Conservation (phyloP, 2,888 invertebrate genomes). For the Lithophane ornitopus region DNA sequence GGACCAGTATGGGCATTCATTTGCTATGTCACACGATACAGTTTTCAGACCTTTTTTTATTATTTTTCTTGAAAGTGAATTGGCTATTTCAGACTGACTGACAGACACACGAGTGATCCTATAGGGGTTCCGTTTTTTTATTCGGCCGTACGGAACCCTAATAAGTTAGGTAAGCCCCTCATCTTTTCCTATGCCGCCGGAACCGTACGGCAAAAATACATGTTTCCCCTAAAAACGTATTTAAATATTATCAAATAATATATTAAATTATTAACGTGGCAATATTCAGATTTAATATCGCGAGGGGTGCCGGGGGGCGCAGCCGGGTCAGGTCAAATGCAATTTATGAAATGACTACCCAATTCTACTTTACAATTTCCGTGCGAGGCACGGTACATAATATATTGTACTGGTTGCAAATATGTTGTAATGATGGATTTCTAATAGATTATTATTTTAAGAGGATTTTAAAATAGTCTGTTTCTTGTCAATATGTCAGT, state of each 20-base stretch:
- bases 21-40: too few relatives aligned
- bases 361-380: constrained; percentile 81
- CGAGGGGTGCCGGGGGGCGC: constrained; percentile 62
- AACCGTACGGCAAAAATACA: background rate
- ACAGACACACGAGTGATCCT: too few relatives aligned
- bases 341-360: constrained; percentile 83
- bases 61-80: too few relatives aligned
- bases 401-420: constrained; percentile 53
- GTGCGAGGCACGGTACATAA: constrained; percentile 48
- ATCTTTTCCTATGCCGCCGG: background rate
- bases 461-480: background rate
- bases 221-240: constrained; percentile 23
- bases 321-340: constrained; percentile 74
- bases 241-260: constrained; percentile 63
- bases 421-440: background rate
- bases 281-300: constrained; percentile 78
- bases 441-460: background rate
- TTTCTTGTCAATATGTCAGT: background rate
- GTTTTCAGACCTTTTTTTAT: too few relatives aligned
- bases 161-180: background rate
- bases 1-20: too few relatives aligned
- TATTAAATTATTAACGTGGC: constrained; percentile 66
- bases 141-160: too few relatives aligned
- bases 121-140: too few relatives aligned
- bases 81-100: too few relatives aligned